Base-by-base conservation (phyloP, 2,113 vertebrate species). In the Miniopterus natalensis region DNA sequence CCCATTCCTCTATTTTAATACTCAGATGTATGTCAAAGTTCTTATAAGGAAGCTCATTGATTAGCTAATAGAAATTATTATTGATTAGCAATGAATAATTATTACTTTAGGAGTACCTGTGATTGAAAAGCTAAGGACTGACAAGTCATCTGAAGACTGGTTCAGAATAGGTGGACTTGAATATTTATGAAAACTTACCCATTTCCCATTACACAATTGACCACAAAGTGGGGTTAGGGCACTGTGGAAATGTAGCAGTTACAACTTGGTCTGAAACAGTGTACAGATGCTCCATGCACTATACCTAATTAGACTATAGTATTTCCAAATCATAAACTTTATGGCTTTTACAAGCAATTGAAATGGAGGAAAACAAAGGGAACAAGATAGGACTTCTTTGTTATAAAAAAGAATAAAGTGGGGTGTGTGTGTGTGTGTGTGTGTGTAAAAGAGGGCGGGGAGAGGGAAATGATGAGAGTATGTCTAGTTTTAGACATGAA, bases 361-460 rank as follows among this genome's bases (percentile, higher is more conserved):
- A 90, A 96, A 73, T 83, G 18, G 55, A 91, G 42, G n/a, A 91
- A 96, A 95, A 80, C 23, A 91, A 4, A 96, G 47, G 45, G 36
- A 97, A 96, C 57, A 57, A 81, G 59, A 49, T 66, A 95, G 51
- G 29, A 77, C 29, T 87, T 96, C 42, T 87, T 95, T 90, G n/a
- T 23, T 90, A 0, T 88, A 78, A 96, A 95, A 83, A 9, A 63
- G 70, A 91, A 77, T 84, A 80, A 79, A 87, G 63, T 53, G 10
- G 9, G 5, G 1, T 40, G 17, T 73, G 23, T 18, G 8, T 21
- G n/a, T 71, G 42, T 63, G 4, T 23, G 42, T 53, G 70, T 59
- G 23, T 63, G 29, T 40, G 80, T 1, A 51, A 88, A 27, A 77
- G 21, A 20, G 20, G 17, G 9, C 57, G 6, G 11, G 6, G 17